Percentiles rank a stretch among this genome's conserved stretches.
These are phyloP conservation scores for Mizuhopecten yessoensis DNA, from an alignment of 1,140 invertebrate species.

Conservation along the genomic window DNA sequence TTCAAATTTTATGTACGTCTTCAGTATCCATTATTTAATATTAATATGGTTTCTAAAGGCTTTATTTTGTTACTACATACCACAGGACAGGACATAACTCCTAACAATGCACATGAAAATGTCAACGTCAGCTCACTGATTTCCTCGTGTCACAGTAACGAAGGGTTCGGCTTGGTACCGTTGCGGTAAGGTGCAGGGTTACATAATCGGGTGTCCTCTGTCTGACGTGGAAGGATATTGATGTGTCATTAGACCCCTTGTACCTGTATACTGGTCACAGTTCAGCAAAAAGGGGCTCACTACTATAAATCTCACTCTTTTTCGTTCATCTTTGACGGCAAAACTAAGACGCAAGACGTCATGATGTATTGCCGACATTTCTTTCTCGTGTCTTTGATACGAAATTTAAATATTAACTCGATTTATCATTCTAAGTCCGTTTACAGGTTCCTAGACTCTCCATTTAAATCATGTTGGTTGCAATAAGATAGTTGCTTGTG, in stretches of 20 bases:
- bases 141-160: not conserved
- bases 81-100: not conserved
- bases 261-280: not conserved
- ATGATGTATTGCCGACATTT: not conserved
- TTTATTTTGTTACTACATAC: not conserved
- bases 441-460: not conserved
- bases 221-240: not conserved
- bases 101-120: not conserved
- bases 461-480: conserved; percentile 15
- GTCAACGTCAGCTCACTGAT: not conserved
- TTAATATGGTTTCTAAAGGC: not conserved
- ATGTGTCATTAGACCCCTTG: not conserved
- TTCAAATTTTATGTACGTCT: not conserved
- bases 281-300: not conserved
- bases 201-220: not conserved
- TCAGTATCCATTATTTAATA: not conserved
- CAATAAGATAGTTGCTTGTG: not conserved
- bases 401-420: not conserved
- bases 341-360: not conserved
- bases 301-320: conserved; percentile 26
- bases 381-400: not conserved
- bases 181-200: not conserved
- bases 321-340: conserved; percentile 4
- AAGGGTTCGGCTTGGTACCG: not conserved
- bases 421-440: conserved; percentile 1